Percentiles rank a stretch among this genome's conserved stretches.
These are phyloP conservation scores for Atta texana DNA, from an alignment of 1,140 invertebrate species.

Conservation along the genomic window DNA sequence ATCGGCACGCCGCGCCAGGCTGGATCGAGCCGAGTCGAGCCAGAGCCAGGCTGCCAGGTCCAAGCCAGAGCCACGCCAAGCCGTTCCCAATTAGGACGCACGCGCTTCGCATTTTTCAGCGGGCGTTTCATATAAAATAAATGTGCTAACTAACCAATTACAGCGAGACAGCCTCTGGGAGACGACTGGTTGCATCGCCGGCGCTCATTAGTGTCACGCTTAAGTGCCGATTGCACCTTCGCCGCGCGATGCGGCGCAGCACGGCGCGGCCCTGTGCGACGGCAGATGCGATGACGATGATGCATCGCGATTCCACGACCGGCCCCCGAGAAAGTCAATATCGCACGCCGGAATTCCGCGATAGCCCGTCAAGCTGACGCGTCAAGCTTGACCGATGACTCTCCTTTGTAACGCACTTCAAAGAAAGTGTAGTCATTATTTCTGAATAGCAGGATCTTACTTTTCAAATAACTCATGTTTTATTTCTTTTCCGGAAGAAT, in stretches of 20 bases:
- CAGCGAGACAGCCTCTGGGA: constrained; percentile 63
- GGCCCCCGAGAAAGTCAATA: constrained; percentile 46
- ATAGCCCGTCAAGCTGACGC: constrained; percentile 11
- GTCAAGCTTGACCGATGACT: constrained; percentile 26
- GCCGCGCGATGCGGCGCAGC: background rate
- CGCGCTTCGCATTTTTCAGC: constrained; percentile 75
- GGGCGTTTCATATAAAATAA: constrained; percentile 74
- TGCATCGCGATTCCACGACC: constrained; percentile 55
- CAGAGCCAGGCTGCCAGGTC: background rate
- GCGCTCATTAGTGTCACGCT: constrained; percentile 73
- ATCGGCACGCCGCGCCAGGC: constrained; percentile 56
- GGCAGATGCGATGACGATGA: constrained; percentile 67
- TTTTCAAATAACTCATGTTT: background rate
- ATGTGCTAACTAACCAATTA: constrained; percentile 77
- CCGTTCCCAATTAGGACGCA: constrained; percentile 74
- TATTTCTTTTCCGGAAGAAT: background rate
- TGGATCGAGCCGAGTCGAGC: background rate
- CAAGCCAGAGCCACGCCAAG: constrained; percentile 33
- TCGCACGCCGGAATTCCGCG: constrained; percentile 49
- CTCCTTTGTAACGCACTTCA: constrained; percentile 1
- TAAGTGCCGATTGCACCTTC: constrained; percentile 70
- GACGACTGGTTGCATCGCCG: constrained; percentile 57
- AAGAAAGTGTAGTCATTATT: constrained; percentile 3
- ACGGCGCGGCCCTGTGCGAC: constrained; percentile 13
- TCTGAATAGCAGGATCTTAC: background rate